Conservation (phyloP, 2,888 invertebrate genomes). For the Sesamia inferens region DNA sequence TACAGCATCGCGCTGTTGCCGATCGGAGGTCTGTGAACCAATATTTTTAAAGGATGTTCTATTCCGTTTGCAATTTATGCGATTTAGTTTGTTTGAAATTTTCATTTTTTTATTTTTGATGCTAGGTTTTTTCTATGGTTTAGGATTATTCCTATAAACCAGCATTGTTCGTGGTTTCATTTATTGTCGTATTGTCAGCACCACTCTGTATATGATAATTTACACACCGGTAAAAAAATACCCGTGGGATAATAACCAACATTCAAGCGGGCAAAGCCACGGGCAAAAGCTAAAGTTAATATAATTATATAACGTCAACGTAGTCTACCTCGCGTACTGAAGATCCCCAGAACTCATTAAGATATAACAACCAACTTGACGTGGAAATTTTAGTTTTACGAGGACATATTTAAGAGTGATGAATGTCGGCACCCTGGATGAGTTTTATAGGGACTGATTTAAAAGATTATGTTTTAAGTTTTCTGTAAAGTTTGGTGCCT, state of each 20-base stretch:
- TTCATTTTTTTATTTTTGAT: too few relatives aligned
- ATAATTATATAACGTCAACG: slow-evolving; percentile 43
- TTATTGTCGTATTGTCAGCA: too few relatives aligned
- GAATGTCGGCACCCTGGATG: slow-evolving; percentile 3
- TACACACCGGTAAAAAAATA: neutral
- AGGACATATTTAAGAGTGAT: slow-evolving; percentile 37
- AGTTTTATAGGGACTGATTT: slow-evolving; percentile 8
- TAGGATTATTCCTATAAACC: too few relatives aligned
- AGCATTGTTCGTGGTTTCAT: too few relatives aligned
- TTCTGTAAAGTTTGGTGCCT: neutral
- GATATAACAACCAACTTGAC: slow-evolving; percentile 48
- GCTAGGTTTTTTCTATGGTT: too few relatives aligned
- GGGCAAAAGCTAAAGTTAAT: slow-evolving; percentile 14
- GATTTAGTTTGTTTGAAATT: too few relatives aligned
- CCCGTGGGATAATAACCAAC: neutral
- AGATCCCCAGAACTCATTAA: slow-evolving; percentile 58
- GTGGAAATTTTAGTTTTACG: slow-evolving; percentile 41
- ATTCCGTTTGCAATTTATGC: too few relatives aligned
- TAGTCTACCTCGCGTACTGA: slow-evolving; percentile 38
- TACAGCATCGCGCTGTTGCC: too few relatives aligned
- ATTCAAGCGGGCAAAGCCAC: neutral
- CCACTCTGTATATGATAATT: too few relatives aligned
- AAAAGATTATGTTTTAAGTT: neutral
- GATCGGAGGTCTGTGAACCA: too few relatives aligned
- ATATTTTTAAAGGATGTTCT: too few relatives aligned